These are phyloP conservation scores for Corvus cornix DNA, from an alignment of 2,113 vertebrate genomes.

Conservation along the genomic window DNA sequence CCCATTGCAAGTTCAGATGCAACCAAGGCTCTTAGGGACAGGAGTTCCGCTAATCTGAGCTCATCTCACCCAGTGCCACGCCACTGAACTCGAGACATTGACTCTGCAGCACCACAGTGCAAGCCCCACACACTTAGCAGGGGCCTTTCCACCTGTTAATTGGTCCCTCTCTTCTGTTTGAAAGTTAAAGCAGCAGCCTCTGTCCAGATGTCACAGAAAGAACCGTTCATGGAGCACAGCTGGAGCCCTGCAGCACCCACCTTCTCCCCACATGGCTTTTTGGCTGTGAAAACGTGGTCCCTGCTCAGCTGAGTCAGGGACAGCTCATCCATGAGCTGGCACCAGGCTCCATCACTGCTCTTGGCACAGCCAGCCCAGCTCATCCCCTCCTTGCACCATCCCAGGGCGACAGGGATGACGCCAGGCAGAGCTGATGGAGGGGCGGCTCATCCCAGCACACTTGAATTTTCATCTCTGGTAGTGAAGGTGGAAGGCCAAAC, in stretches of 20 bases:
- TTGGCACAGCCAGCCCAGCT: not conserved
- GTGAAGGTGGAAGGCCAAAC: not conserved
- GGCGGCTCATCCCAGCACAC: rapidly evolving
- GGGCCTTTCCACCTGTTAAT: not conserved
- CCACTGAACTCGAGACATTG: not conserved
- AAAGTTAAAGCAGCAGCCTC: not conserved
- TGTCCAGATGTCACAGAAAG: not conserved
- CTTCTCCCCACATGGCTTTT: not conserved
- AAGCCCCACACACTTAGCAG: not conserved
- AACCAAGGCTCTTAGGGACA: constrained; percentile 20
- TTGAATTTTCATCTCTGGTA: not conserved
- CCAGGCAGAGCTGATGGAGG: not conserved
- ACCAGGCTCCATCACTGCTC: not conserved
- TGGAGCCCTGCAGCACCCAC: not conserved
- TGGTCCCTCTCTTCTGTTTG: not conserved
- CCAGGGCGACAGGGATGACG: rapidly evolving
- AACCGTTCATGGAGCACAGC: not conserved
- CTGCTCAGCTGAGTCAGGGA: not conserved
- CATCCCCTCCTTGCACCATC: not conserved
- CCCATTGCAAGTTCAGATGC: not conserved
- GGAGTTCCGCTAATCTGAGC: not conserved
- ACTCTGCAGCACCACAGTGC: rapidly evolving
- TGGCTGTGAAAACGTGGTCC: not conserved
- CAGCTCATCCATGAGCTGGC: not conserved
- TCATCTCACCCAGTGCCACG: not conserved